Evolutionary conservation across 2,888 invertebrate genomes (phyloP), one percentile per base, ranked within the genome.

Genomic region (Aproaerema taeniolella): DNA sequence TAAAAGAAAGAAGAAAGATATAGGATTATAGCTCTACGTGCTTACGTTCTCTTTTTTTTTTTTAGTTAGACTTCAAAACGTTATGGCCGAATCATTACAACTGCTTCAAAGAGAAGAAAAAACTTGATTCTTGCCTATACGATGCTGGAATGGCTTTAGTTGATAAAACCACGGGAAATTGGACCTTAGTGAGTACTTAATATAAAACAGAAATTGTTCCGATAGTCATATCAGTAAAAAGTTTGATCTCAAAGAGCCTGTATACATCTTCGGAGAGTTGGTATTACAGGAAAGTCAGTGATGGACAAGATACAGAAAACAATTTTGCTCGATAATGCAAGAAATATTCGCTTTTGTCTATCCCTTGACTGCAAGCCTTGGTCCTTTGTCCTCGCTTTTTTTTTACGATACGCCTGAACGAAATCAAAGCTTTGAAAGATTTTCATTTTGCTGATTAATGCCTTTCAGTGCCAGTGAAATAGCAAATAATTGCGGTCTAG

Each of bases 1-100:
- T n/a, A n/a, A n/a, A n/a, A n/a, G n/a, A n/a, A n/a, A n/a, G n/a
- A n/a, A n/a, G n/a, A 15, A 38, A 28, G 20, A 20, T 4, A 20
- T 20, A 20, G 8, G 5, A 20, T 20, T 6, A 20, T 6, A 20
- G 20, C 5, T 20, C 8, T 20, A 8, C 20, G 20, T 20, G 8
- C 20, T 8, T 20, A 20, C 20, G 4, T 20, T 20, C 20, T 25
- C 20, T 7, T n/a, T 17, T 14, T 29, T 29, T 8, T 7, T 49
- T 46, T 14, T 38, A 54, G 54, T 26, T 54, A 32, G 42, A 52
- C 17, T 47, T 42, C 5, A 39, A 46, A 26, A 38, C 15, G 5
- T 24, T 55, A 5, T 47, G 52, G 50, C 56, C 50, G 0, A 31
- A 28, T 0, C 38, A 54, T 13, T 36, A 38, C 7, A 15, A 43